Evolutionary conservation across 2,888 invertebrate species (phyloP).

Genomic region (Napeogenes inachia): DNA sequence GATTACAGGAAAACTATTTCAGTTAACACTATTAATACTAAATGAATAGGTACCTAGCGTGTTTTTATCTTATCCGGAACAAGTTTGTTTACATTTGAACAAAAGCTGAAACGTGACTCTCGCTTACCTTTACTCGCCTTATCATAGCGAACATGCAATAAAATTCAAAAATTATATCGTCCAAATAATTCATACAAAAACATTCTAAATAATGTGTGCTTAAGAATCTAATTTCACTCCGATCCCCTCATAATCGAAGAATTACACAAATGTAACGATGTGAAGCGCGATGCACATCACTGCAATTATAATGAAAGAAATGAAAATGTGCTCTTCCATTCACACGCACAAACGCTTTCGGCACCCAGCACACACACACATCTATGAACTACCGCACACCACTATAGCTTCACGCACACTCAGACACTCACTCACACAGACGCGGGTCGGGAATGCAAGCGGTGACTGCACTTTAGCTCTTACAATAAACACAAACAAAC

Average conservation of each 20-base stretch:
- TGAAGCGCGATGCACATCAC: constrained; percentile 64
- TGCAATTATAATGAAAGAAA: constrained; percentile 72
- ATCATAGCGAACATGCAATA: constrained; percentile 69
- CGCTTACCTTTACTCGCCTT: constrained; percentile 63
- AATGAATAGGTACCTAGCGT: constrained; percentile 35
- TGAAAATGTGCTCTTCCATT: constrained; percentile 76
- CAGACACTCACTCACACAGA: constrained; percentile 50
- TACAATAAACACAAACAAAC: constrained; percentile 77
- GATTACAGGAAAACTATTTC: not conserved
- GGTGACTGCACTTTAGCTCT: constrained; percentile 76
- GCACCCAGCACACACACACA: constrained; percentile 64
- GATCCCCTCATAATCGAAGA: constrained; percentile 44
- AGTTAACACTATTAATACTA: constrained; percentile 11
- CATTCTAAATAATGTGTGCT: constrained; percentile 25
- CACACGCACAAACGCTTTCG: constrained; percentile 74
- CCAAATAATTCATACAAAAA: constrained; percentile 35
- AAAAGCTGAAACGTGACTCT: constrained; percentile 73
- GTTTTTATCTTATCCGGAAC: constrained; percentile 75
- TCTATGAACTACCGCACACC: constrained; percentile 44
- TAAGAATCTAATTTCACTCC: constrained; percentile 33
- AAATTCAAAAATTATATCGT: constrained; percentile 55
- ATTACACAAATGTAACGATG: constrained; percentile 46
- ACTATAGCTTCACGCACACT: constrained; percentile 32
- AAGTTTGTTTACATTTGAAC: constrained; percentile 75
- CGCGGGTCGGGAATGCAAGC: constrained; percentile 70